These are phyloP conservation scores for Zosterops hypoxanthus DNA, from an alignment of 2,113 vertebrate genomes.

Conservation along the genomic window DNA sequence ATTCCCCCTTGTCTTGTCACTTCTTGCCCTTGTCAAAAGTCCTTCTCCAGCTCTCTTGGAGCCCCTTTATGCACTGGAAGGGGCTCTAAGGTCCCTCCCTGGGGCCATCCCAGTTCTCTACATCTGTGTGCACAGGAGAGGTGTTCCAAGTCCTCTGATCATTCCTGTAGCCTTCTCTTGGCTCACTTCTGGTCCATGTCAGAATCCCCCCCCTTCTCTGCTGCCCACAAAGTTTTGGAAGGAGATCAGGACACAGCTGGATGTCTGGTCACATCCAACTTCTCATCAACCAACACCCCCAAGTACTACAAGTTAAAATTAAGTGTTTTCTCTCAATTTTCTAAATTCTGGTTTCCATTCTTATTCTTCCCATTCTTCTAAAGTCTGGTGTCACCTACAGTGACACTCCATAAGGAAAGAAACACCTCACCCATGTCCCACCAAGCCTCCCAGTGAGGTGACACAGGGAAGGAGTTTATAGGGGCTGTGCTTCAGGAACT, in stretches of 20 bases:
- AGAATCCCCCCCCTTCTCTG: not conserved
- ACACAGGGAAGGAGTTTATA: not conserved
- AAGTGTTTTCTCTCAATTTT: not conserved
- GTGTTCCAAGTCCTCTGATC: not conserved
- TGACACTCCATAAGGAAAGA: not conserved
- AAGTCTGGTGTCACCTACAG: not conserved
- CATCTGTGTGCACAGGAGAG: not conserved
- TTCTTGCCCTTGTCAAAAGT: not conserved
- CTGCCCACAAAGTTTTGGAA: not conserved
- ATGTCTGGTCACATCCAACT: not conserved
- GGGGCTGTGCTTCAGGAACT: not conserved
- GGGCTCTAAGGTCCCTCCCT: not conserved
- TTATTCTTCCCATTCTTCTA: not conserved
- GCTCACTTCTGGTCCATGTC: not conserved
- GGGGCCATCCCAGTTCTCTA: not conserved
- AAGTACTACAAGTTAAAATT: not conserved
- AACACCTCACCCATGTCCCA: not conserved
- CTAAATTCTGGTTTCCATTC: not conserved
- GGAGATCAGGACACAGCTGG: not conserved
- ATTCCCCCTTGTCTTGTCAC: not conserved
- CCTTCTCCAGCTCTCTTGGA: not conserved
- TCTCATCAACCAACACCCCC: not conserved
- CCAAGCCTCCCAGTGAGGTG: accelerated
- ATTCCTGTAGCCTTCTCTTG: not conserved
- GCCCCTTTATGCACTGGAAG: not conserved